Conservation (phyloP, 2,888 invertebrate species). For the Trileptium ribeirensis region DNA sequence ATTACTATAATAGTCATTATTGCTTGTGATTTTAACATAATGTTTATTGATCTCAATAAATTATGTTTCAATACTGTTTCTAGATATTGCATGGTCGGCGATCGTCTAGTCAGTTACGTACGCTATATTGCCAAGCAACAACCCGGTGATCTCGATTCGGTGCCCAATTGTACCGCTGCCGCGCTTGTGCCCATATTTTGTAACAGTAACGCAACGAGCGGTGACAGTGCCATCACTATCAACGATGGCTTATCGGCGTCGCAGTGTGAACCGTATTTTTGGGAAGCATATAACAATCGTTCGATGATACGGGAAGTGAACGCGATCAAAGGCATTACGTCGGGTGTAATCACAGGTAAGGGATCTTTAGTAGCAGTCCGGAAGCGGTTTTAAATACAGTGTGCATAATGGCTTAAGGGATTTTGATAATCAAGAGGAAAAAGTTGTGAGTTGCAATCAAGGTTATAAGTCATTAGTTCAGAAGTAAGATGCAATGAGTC, state of each 20-base stretch:
- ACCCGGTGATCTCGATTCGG: not conserved
- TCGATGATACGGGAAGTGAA: slow-evolving; percentile 48
- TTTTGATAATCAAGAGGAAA: not conserved
- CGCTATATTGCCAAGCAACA: not conserved
- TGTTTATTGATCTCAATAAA: too few relatives aligned
- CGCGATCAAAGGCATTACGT: slow-evolving; percentile 30
- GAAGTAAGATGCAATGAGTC: too few relatives aligned
- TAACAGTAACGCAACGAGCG: not conserved
- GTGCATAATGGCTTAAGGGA: not conserved
- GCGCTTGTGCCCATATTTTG: not conserved
- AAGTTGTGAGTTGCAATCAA: not conserved
- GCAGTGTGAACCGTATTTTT: not conserved
- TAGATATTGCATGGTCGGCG: slow-evolving; percentile 90
- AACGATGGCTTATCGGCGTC: not conserved
- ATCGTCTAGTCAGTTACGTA: slow-evolving; percentile 63
- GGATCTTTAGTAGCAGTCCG: too few relatives aligned
- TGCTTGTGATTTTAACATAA: too few relatives aligned
- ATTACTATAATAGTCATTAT: too few relatives aligned
- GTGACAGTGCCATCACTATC: not conserved
- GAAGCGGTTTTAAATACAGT: not conserved
- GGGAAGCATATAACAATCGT: not conserved
- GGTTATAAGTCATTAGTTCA: not conserved
- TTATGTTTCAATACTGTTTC: too few relatives aligned
- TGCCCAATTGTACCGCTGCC: not conserved
- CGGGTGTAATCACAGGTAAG: not conserved